Conservation (phyloP, 2,113 vertebrate genomes). For the Egretta garzetta region DNA sequence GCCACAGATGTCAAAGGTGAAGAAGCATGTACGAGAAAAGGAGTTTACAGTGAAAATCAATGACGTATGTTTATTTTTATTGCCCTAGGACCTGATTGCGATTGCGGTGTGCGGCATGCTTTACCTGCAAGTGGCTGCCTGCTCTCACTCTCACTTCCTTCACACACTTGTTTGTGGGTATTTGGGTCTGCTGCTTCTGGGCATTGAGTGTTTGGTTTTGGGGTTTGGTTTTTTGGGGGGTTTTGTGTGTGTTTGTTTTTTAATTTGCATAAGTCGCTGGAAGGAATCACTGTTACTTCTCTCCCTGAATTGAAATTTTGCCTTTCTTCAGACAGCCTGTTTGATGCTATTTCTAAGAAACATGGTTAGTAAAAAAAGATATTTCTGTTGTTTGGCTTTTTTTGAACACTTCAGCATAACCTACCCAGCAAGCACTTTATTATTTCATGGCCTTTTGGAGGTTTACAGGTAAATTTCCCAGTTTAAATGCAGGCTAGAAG, state of each 20-base stretch:
- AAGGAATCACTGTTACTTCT: conserved; percentile 20
- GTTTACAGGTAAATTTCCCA: neutral
- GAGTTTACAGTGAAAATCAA: conserved; percentile 99
- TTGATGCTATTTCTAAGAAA: conserved; percentile 43
- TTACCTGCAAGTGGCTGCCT: conserved; percentile 86
- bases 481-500: neutral
- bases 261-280: conserved; percentile 45
- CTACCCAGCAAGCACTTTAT: neutral
- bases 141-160: conserved; percentile 82
- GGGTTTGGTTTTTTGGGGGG: neutral
- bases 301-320: conserved; percentile 22
- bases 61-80: conserved; percentile 99
- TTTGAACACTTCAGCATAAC: neutral
- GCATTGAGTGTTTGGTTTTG: conserved; percentile 47
- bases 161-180: conserved; percentile 74
- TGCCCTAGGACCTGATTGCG: conserved; percentile 85
- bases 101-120: conserved; percentile 91
- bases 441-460: neutral
- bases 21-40: conserved; percentile 99
- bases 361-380: neutral
- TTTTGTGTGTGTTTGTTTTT: neutral
- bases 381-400: conserved; percentile 10
- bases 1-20: conserved; percentile 99
- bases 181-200: conserved; percentile 75
- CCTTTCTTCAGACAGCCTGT: conserved; percentile 57